Evolutionary conservation across 35 echinoderm and acorn worm species (phyloP), one percentile per base, ranked within the genome.

Genomic region (Heliocidaris tuberculata): DNA sequence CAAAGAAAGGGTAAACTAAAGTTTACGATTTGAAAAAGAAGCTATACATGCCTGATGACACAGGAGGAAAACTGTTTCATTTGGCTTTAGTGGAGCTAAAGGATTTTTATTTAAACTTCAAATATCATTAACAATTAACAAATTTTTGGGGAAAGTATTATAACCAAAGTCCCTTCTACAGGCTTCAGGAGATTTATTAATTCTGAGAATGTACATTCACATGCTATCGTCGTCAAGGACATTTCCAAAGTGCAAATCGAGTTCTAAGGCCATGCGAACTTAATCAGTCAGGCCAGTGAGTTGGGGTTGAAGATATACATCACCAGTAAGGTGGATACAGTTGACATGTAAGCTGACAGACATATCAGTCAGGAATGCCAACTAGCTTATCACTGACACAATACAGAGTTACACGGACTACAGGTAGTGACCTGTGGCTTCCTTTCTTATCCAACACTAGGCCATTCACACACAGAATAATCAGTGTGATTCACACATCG

Each of bases 371-470:
- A 78, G 19, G 19, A 9, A 8, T 78, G 65, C 0, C 35, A 78
- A 78, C 65, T 78, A 21, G 65, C 65, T 78, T 78, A 78, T 78
- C 65, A 78, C 65, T 78, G 27, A 78, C 65, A 78, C 65, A 78
- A 78, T 78, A 78, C 65, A 78, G 65, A 78, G 65, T 78, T 78
- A 78, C 65, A 21, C 6, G 65, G 65, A 78, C 65, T 78, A n/a
- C 65, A 78, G 21, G 65, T 78, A 78, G 65, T n/a, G 27, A 78
- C 65, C 65, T 29, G 65, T 24, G 21, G 21, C 65, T 78, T n/a
- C 65, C 65, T 78, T 24, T 78, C 65, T 78, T n/a, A 78, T 78
- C 65, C 65, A 78, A n/a, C 8, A 78, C 8, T 21, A 78, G 65
- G 65, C 4, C 65, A 78, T 78, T n/a, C 65, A 78, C 65, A 78